Evolutionary conservation across 2,797 vertebrate genomes (phyloP).

Genomic region (Onychomys torridus): DNA sequence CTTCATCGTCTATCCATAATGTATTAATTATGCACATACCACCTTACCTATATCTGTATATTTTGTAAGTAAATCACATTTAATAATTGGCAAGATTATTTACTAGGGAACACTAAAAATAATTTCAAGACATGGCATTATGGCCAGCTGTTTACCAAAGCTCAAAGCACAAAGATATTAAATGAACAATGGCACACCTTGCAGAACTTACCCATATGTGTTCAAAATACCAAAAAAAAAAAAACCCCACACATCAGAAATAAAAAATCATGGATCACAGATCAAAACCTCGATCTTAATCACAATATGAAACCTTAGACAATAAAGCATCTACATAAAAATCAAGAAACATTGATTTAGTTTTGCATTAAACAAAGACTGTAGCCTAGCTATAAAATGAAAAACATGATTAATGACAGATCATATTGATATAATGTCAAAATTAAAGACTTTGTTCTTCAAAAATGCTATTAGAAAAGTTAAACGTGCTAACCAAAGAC

Average conservation of each 20-base stretch:
- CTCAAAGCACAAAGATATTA: background rate
- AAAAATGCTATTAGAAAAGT: background rate
- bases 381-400: background rate
- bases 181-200: background rate
- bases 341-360: background rate
- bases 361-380: background rate
- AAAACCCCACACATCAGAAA: background rate
- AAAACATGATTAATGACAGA: background rate
- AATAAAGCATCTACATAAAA: background rate
- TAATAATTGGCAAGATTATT: background rate
- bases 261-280: background rate
- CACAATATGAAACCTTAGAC: background rate
- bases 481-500: background rate
- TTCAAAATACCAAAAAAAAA: too few relatives aligned
- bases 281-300: background rate
- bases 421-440: background rate
- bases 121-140: background rate
- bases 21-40: background rate
- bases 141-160: background rate
- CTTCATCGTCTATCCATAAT: background rate
- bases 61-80: background rate
- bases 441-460: background rate
- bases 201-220: background rate
- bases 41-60: background rate
- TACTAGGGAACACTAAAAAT: background rate